Evolutionary conservation across 2,113 vertebrate genomes (phyloP), one percentile per base, ranked within the genome.

Genomic region (Seriola rivoliana): DNA sequence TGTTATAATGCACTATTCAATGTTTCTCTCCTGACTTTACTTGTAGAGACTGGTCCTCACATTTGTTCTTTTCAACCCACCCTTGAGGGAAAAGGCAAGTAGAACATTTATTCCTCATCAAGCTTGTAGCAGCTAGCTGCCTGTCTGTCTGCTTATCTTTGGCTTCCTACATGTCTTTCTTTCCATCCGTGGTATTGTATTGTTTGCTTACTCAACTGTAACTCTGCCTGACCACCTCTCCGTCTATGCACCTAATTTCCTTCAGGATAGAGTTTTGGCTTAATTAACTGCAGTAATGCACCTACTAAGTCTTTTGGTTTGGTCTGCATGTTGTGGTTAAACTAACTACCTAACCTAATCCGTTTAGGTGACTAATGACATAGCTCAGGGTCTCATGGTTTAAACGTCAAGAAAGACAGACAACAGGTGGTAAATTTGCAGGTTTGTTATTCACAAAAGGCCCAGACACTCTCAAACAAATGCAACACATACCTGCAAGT

Each of bases 21-120:
- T 66, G 69, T 85, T 80, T 55, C 59, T 64, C n/a, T 42, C 58
- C 75, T 57, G 59, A 66, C 36, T 57, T 78, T 93, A 85, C 92
- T 91, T 94, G 94, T 87, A 94, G 82, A 71, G 86, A 94, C 93
- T 92, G 93, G 93, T 92, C 82, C 38, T 91, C 52, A 81, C 81
- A 84, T 92, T 78, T 85, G 70, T 87, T 90, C 83, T 78, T 80
- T 77, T 82, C 87, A 80, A 85, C 89, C 62, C 86, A 83, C 65
- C 90, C 90, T 90, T 78, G 9, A 82, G 90, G 89, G 79, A 80
- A 88, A 92, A 90, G 34, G 65, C 64, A 84, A 57, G 69, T 72
- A 85, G 88, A 92, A 80, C 75, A 85, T 88, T 82, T 89, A 87
- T 86, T 84, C 78, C 71, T 77, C 62, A 87, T 89, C 80, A 88